These are phyloP conservation scores for Eolophus roseicapilla DNA, from an alignment of 2,113 vertebrate species.

Conservation along the genomic window DNA sequence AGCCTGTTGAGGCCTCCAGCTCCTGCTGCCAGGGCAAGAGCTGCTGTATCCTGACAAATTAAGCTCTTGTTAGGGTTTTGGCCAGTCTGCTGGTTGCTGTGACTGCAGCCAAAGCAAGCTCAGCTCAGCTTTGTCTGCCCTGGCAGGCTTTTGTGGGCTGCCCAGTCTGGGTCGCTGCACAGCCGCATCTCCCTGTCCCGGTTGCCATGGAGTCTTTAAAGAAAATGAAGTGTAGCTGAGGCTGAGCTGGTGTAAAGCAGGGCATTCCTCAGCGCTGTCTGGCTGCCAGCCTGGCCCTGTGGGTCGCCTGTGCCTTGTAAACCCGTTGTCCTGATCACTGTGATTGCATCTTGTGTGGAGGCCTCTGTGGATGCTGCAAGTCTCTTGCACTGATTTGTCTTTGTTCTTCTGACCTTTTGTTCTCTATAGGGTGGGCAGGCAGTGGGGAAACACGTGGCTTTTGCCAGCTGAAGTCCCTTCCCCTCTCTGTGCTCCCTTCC, in stretches of 20 bases:
- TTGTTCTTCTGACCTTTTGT: not conserved
- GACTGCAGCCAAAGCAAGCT: conserved; percentile 2
- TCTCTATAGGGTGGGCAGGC: not conserved
- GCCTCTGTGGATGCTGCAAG: fast-evolving
- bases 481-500: not conserved
- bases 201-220: conserved; percentile 42
- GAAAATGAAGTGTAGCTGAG: conserved; percentile 32
- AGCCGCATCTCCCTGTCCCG: not conserved
- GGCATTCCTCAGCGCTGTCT: not conserved
- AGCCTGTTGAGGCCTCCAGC: not conserved
- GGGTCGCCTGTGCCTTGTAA: not conserved
- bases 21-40: conserved; percentile 30
- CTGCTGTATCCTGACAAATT: conserved; percentile 33
- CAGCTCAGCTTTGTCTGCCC: conserved; percentile 21
- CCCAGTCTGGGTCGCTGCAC: conserved; percentile 29
- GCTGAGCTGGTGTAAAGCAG: conserved; percentile 7
- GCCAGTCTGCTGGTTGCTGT: not conserved
- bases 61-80: conserved; percentile 45
- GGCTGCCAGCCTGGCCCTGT: not conserved
- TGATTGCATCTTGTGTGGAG: fast-evolving
- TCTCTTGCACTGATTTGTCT: fast-evolving
- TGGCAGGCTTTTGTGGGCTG: conserved; percentile 28
- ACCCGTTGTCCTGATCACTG: not conserved
- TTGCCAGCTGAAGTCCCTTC: not conserved
- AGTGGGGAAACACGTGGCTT: not conserved